Base-by-base conservation (phyloP, 2,888 invertebrate species). In the Zygogramma bicolorata region DNA sequence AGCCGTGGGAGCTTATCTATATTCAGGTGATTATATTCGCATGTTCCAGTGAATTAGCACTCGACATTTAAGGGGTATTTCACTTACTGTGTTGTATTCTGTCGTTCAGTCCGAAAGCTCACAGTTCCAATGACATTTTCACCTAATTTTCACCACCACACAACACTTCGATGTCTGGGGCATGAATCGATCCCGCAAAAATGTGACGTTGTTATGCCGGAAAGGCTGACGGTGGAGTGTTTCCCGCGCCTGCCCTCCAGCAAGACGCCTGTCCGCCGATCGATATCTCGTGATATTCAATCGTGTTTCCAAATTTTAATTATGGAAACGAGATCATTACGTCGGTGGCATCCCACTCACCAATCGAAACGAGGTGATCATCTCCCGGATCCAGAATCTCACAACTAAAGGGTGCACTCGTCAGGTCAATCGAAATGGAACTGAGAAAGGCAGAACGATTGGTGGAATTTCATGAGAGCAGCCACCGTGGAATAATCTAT, bases 201-300 rank as follows among this genome's bases (percentile, higher is more conserved):
- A 75, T 58, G 60, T 71, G 70, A 71, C 67, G 71, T 73, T 59
- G 58, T 57, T 46, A 22, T 46, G 46, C 60, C 42, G 46, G 31
- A 60, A 53, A 75, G 79, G 81, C 80, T 79, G 80, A 79, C 76
- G 74, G 62, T 70, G 58, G 66, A 62, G 42, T 63, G 68, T 73
- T 73, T 75, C 74, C 75, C 78, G 70, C 76, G 71, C 61, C 76
- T n/a, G 70, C 63, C n/a, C 53, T 27, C 4, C 6, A 0, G 53
- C 60, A 73, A 74, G 77, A 80, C 81, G 79, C 80, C 78, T 76
- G 78, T 79, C 70, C 75, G 75, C 70, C 71, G 80, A 82, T 82
- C 82, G 75, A 82, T 82, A 82, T 20, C 70, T 31, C 13, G 18
- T 38, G 65, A 60, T 58, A 62, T 70, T 65, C 59, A 38, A 31